Conservation (phyloP, 2,888 invertebrate genomes). For the Tachina fera region DNA sequence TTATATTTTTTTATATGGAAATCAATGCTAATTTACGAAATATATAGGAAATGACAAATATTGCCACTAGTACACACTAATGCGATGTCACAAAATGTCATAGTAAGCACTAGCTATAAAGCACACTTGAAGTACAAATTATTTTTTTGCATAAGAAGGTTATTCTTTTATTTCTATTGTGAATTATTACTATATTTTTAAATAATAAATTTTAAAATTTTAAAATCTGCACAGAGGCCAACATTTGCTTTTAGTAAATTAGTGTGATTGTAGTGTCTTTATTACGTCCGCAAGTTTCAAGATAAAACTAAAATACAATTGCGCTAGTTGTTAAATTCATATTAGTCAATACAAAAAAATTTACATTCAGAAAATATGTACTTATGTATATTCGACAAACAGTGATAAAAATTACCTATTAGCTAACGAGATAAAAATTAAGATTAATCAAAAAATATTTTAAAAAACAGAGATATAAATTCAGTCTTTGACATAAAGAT, state of each 20-base stretch:
- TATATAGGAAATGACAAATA: no score
- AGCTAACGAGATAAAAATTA: neutral
- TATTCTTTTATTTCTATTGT: no score
- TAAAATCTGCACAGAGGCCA: no score
- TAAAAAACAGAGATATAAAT: conserved; percentile 31
- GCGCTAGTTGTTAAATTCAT: neutral
- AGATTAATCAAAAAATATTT: conserved; percentile 10
- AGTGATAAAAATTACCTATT: conserved; percentile 42
- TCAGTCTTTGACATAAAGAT: conserved; percentile 57
- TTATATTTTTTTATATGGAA: no score
- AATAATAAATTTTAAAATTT: no score
- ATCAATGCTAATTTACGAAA: no score
- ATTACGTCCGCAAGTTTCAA: neutral
- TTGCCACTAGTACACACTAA: no score
- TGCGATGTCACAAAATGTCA: no score
- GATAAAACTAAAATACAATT: conserved; percentile 6
- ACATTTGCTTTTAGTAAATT: neutral
- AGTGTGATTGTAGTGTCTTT: neutral
- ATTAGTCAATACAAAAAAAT: neutral
- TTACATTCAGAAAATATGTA: neutral
- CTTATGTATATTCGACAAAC: conserved; percentile 1
- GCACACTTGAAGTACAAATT: no score
- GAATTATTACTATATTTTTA: no score
- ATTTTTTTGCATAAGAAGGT: no score
- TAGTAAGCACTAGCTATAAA: no score